A percentile compares a stretch with the other conserved stretches of the same genome.
Conservation (phyloP, 2,113 vertebrate species). For the Megalops atlanticus region DNA sequence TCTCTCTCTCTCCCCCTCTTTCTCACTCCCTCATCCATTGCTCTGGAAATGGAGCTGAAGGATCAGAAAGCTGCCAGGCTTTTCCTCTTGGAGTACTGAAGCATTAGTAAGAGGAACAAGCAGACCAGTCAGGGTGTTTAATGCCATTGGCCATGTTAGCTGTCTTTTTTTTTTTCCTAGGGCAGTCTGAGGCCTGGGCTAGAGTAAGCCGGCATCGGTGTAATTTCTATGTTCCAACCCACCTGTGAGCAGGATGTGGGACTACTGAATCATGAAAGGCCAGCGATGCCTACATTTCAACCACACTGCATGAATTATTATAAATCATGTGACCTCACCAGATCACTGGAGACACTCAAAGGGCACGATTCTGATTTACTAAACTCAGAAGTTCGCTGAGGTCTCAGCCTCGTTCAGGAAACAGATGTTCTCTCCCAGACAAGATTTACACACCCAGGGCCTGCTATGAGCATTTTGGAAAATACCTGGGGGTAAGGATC, state of each 20-base stretch:
- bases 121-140: neutral
- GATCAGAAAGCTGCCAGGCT: neutral
- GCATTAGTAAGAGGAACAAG: constrained; percentile 8
- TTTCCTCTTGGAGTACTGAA: constrained; percentile 9
- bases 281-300: too few species aligned
- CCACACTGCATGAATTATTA: too few species aligned
- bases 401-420: neutral
- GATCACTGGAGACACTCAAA: neutral
- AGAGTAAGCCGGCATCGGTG: neutral
- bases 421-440: neutral
- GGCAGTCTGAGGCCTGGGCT: neutral
- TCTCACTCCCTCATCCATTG: too few species aligned
- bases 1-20: constrained; percentile 11
- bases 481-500: neutral
- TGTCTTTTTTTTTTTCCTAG: too few species aligned
- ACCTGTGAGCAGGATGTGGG: neutral
- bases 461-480: neutral
- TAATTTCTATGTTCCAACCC: neutral
- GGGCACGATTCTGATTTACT: neutral
- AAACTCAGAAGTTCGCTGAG: neutral
- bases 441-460: neutral
- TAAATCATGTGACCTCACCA: neutral
- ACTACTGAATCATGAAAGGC: neutral
- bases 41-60: neutral
- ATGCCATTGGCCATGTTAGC: neutral